These are phyloP conservation scores for Tympanuchus pallidicinctus DNA, from an alignment of 2,113 vertebrate species.

Conservation along the genomic window DNA sequence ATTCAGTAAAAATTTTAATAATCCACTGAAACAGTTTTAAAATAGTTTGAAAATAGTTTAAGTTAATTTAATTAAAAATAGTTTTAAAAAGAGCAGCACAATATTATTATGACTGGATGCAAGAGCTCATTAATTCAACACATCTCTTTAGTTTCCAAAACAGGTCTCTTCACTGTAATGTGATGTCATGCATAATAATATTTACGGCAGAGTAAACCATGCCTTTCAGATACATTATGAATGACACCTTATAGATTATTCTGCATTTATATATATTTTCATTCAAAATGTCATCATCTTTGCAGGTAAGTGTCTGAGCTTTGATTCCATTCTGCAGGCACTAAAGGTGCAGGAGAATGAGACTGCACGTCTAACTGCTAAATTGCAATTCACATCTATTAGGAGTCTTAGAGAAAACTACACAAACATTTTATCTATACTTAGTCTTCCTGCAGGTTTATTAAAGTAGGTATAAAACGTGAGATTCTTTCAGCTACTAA, in stretches of 20 bases:
- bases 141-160: background rate
- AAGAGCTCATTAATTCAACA: background rate
- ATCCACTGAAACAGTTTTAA: background rate
- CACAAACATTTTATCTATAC: background rate
- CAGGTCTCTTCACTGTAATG: background rate
- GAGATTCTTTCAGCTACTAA: background rate
- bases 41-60: background rate
- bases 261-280: background rate
- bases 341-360: background rate
- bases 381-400: background rate
- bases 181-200: background rate
- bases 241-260: background rate
- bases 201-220: background rate
- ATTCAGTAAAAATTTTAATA: background rate
- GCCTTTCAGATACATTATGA: background rate
- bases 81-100: background rate
- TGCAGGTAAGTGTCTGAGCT: background rate
- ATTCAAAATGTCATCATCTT: background rate
- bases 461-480: background rate
- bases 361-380: background rate
- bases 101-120: background rate
- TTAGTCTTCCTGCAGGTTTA: background rate
- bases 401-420: background rate
- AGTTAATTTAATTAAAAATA: background rate
- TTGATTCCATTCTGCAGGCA: background rate